Evolutionary conservation across 2,888 invertebrate species (phyloP).

Genomic region (Nomada ferruginata): DNA sequence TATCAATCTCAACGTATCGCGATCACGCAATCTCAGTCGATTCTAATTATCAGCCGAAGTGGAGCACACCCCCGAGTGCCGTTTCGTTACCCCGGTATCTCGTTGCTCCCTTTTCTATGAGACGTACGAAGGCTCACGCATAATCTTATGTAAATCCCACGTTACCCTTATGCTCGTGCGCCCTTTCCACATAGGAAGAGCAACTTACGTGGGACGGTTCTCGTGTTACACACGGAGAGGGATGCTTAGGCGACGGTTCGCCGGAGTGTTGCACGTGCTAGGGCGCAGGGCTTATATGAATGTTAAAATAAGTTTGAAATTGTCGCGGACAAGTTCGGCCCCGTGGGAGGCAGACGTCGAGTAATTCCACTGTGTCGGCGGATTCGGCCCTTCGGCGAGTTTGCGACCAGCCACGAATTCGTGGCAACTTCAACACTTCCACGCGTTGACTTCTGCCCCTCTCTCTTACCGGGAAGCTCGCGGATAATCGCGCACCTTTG

Average conservation of each 20-base stretch:
- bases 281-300: slow-evolving; percentile 83
- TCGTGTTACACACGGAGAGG: slow-evolving; percentile 74
- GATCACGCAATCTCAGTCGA: slow-evolving; percentile 60
- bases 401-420: slow-evolving; percentile 67
- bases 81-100: slow-evolving; percentile 65
- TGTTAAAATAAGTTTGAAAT: slow-evolving; percentile 84
- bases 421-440: slow-evolving; percentile 54
- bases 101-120: slow-evolving; percentile 68
- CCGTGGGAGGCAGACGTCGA: slow-evolving; percentile 82
- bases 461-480: no score
- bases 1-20: background rate
- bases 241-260: slow-evolving; percentile 68
- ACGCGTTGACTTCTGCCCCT: slow-evolving; percentile 49
- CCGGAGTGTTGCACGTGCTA: slow-evolving; percentile 57
- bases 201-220: slow-evolving; percentile 66
- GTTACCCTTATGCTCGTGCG: slow-evolving; percentile 78
- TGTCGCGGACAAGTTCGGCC: slow-evolving; percentile 84
- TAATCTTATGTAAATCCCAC: slow-evolving; percentile 83
- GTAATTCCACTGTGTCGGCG: slow-evolving; percentile 83
- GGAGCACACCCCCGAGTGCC: slow-evolving; percentile 77
- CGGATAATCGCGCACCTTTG: no score
- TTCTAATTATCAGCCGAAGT: slow-evolving; percentile 79
- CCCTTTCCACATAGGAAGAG: slow-evolving; percentile 67
- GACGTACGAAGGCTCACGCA: slow-evolving; percentile 72
- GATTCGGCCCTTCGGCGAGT: slow-evolving; percentile 81